phyloP scores from a whole-genome alignment of 2,113 vertebrate species.

The Petrocephalus microphthalmus region DNA sequence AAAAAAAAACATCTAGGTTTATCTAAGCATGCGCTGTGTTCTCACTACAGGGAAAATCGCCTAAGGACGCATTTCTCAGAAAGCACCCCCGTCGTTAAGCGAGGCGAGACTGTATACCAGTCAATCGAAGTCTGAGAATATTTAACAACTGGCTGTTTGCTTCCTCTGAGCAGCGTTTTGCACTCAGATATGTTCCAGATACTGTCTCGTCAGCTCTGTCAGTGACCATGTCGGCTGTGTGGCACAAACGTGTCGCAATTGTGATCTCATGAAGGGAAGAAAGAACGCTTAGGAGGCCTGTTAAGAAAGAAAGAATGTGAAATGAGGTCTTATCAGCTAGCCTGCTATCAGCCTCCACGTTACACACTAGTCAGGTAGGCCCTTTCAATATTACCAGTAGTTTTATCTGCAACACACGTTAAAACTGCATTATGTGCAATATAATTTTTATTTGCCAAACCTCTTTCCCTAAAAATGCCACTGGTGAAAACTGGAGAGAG shows the following conservation, averaged over 20 bases:
- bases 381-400: no score
- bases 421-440: neutral
- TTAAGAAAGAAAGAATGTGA: neutral
- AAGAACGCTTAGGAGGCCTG: neutral
- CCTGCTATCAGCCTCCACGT: neutral
- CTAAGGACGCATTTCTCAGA: no score
- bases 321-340: neutral
- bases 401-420: neutral
- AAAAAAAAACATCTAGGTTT: no score
- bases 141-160: neutral
- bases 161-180: neutral
- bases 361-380: neutral
- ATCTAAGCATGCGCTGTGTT: no score
- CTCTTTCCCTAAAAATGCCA: neutral
- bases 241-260: neutral
- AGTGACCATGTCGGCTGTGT: neutral
- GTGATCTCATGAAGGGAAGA: neutral
- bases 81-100: no score
- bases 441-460: neutral
- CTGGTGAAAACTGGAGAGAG: neutral
- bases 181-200: neutral
- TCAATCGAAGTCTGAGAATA: neutral
- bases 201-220: neutral
- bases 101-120: no score
- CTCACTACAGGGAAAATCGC: no score